Evolutionary conservation across 2,888 invertebrate species (phyloP), one percentile per base, ranked within the genome.

Genomic region (Mycalesis mineus): DNA sequence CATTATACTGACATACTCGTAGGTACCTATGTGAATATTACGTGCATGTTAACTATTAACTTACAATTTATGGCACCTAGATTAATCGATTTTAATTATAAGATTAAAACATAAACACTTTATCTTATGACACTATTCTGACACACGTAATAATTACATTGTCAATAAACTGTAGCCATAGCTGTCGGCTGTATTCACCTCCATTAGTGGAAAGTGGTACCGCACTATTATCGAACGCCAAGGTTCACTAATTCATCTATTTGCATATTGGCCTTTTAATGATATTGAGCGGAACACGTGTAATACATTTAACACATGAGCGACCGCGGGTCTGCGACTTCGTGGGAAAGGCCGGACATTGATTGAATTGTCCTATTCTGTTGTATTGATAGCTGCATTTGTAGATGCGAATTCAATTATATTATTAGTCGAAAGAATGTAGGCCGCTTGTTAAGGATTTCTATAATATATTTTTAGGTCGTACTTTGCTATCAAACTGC

Each of bases 211-310:
- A 60, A 65, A 58, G 63, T 60, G 48, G 53, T 61, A 59, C 39
- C 49, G 51, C 51, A 56, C 55, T 57, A 55, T 64, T 71, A 74
- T 73, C 75, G 75, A 78, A 72, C 77, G 80, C 84, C 84, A 86
- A 84, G 85, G 85, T 75, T 75, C 74, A 75, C 75, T 63, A 65
- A 74, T 78, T 75, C 67, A 71, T 70, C 70, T 73, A 73, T 75
- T 82, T 77, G 75, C 81, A 82, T 83, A 80, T 77, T 80, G 82
- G 78, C 82, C 78, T 82, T 80, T 77, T 75, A 77, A 73, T 68
- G 63, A 63, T 74, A 74, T 76, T 66, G 72, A 68, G 75, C 71
- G 73, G 69, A 73, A 72, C 71, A 71, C 74, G 69, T 72, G 70
- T 71, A 67, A 71, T 74, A 74, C 65, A 68, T 75, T 73, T 68